Percentiles rank a stretch among this genome's conserved stretches.
These are phyloP conservation scores for Synodontis membranacea DNA, from an alignment of 2,113 vertebrate species.

Conservation along the genomic window DNA sequence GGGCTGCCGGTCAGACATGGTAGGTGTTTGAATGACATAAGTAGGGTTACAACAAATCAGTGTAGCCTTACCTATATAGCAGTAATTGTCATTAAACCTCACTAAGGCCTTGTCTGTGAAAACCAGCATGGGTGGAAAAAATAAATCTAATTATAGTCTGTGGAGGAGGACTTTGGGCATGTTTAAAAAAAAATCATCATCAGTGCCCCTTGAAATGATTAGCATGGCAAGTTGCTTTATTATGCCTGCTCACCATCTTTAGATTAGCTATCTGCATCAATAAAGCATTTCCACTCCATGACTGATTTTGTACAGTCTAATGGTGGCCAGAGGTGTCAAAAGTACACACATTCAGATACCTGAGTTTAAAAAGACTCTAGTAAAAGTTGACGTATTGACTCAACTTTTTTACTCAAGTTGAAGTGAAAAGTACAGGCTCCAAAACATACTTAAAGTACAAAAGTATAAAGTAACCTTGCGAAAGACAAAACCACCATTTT, in stretches of 20 bases:
- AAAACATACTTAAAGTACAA: too few species aligned
- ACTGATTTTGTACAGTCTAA: slow-evolving; percentile 15
- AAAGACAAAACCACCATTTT: too few species aligned
- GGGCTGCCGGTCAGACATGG: slow-evolving; percentile 6
- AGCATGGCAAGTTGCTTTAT: neutral
- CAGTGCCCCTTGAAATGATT: slow-evolving; percentile 7
- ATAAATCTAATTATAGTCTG: slow-evolving; percentile 31
- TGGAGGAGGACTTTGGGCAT: slow-evolving; percentile 14
- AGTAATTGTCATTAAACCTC: slow-evolving; percentile 38
- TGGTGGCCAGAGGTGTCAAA: too few species aligned
- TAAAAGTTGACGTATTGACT: too few species aligned
- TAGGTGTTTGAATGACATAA: slow-evolving; percentile 14
- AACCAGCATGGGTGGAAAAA: slow-evolving; percentile 4
- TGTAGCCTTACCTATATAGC: neutral
- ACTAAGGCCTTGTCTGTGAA: neutral
- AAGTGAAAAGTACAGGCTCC: too few species aligned
- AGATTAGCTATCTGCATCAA: neutral
- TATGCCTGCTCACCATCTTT: slow-evolving; percentile 4
- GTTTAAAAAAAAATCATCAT: slow-evolving; percentile 14
- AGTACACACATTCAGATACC: too few species aligned
- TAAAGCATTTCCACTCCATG: neutral
- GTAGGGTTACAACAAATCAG: neutral
- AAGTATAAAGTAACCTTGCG: too few species aligned
- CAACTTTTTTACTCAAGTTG: too few species aligned
- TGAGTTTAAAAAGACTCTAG: too few species aligned